Conservation (phyloP, 2,888 invertebrate genomes). For the Macropis europaea region DNA sequence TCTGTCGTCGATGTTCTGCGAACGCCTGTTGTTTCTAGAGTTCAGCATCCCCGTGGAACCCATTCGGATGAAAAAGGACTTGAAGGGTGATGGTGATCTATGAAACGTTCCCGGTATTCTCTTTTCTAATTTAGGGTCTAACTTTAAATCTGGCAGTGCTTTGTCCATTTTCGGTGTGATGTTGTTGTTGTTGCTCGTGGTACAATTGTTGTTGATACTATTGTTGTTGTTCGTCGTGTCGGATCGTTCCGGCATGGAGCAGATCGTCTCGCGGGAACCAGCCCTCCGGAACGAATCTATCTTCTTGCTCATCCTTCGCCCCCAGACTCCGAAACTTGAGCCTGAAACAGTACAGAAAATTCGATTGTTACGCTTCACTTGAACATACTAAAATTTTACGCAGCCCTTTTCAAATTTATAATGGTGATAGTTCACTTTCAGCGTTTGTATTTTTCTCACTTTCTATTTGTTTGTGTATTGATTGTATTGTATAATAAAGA, state of each 20-base stretch:
- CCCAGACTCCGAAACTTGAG: conserved; percentile 82
- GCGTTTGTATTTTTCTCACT: no score
- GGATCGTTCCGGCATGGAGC: conserved; percentile 76
- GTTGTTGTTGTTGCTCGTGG: conserved; percentile 60
- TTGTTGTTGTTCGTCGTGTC: conserved; percentile 67
- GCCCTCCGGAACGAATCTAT: conserved; percentile 87
- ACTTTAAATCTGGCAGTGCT: conserved; percentile 61
- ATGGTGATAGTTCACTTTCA: no score
- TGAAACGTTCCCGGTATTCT: conserved; percentile 79
- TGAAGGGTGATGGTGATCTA: conserved; percentile 85
- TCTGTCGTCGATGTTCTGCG: conserved; percentile 80
- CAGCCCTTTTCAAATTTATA: no score
- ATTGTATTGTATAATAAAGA: no score
- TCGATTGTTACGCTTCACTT: no score
- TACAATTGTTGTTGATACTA: conserved; percentile 62
- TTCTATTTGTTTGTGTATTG: no score
- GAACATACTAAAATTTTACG: no score
- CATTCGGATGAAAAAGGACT: conserved; percentile 88
- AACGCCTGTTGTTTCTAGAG: conserved; percentile 78
- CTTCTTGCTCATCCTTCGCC: conserved; percentile 89
- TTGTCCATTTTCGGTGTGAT: conserved; percentile 51
- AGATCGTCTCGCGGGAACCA: conserved; percentile 83
- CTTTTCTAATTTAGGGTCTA: conserved; percentile 61
- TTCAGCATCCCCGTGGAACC: conserved; percentile 89
- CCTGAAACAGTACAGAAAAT: conserved; percentile 28